phyloP scores from a whole-genome alignment of 2,113 vertebrate genomes.

The Stegastes partitus region DNA sequence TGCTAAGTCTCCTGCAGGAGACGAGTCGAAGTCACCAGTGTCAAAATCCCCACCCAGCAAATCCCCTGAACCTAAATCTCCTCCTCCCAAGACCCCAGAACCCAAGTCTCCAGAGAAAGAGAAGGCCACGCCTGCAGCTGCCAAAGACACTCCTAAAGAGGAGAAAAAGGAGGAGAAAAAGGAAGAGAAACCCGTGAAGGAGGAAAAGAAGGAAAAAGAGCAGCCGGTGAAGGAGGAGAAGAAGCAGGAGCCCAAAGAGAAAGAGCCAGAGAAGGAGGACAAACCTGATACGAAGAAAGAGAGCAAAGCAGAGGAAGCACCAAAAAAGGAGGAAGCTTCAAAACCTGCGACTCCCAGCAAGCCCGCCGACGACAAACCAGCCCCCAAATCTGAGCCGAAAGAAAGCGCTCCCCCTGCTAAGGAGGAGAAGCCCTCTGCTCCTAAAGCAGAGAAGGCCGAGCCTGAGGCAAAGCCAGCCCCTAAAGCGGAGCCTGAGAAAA shows the following conservation, averaged over 20 bases:
- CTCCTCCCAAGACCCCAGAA: constrained; percentile 73
- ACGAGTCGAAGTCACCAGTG: constrained; percentile 66
- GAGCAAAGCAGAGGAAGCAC: constrained; percentile 53
- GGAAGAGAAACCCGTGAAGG: constrained; percentile 59
- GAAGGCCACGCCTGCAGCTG: constrained; percentile 47
- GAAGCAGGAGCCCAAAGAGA: constrained; percentile 66
- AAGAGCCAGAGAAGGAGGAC: constrained; percentile 75
- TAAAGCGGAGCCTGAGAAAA: constrained; percentile 59
- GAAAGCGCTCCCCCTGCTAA: constrained; percentile 67
- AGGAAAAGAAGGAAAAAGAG: constrained; percentile 70
- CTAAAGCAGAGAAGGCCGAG: constrained; percentile 74
- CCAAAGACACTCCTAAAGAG: constrained; percentile 66
- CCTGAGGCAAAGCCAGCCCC: constrained; percentile 60
- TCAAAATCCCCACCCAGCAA: constrained; percentile 75
- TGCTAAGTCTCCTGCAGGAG: constrained; percentile 55
- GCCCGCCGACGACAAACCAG: constrained; percentile 69
- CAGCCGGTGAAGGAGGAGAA: constrained; percentile 70
- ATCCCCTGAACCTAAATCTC: constrained; percentile 70
- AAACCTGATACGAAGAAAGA: constrained; percentile 72
- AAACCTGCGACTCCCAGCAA: constrained; percentile 69
- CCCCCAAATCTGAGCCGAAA: constrained; percentile 61
- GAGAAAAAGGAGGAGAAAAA: constrained; percentile 73
- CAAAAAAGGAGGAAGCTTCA: constrained; percentile 70
- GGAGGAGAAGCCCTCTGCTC: constrained; percentile 74
- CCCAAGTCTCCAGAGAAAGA: constrained; percentile 78